phyloP scores from a whole-genome alignment of 2,113 vertebrate species.

The Oreochromis tanganicae region DNA sequence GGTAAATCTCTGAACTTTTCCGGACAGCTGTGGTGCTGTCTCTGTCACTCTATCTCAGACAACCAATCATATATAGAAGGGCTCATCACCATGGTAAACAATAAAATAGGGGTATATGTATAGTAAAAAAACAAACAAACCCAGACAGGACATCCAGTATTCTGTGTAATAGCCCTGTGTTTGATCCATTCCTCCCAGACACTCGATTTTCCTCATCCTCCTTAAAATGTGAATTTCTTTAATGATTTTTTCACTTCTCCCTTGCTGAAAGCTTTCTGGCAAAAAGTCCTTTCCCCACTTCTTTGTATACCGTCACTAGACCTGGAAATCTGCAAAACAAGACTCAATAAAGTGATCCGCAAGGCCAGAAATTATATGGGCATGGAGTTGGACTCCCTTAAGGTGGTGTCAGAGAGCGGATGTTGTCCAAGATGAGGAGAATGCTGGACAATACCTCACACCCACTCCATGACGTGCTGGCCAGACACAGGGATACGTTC shows the following conservation, averaged over 20 bases:
- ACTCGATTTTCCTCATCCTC: background rate
- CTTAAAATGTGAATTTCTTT: background rate
- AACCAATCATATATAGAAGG: too few relatives aligned
- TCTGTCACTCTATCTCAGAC: background rate
- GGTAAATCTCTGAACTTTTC: background rate
- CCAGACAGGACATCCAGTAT: background rate
- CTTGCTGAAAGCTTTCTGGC: background rate
- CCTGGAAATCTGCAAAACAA: background rate
- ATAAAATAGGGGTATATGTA: background rate
- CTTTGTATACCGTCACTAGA: background rate
- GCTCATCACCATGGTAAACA: background rate
- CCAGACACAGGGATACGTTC: background rate
- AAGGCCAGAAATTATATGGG: background rate
- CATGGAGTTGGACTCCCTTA: background rate
- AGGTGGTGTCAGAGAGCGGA: background rate
- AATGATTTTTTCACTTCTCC: background rate
- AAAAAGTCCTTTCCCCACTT: fast-evolving
- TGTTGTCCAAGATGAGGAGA: background rate
- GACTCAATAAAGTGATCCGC: fast-evolving
- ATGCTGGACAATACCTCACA: background rate
- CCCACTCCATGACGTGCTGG: background rate
- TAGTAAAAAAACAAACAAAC: background rate
- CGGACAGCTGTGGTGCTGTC: background rate
- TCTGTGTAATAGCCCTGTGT: fast-evolving
- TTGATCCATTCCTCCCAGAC: background rate